Conservation (phyloP, 2,113 vertebrate genomes). For the Gambusia holbrooki region DNA sequence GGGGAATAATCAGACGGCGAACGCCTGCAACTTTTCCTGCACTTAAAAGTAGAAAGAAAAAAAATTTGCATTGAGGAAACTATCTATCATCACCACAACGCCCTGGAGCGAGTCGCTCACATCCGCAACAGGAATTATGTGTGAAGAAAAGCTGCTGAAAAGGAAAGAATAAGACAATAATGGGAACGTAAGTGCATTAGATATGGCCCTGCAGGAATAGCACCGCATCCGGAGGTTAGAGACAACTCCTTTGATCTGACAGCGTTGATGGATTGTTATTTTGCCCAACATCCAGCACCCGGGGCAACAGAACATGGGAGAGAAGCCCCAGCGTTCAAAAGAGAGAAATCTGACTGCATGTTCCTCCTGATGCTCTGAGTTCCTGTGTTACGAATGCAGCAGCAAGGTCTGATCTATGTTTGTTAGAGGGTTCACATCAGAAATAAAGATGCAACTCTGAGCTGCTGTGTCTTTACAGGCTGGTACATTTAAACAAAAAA, state of each 20-base stretch:
- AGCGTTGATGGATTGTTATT: constrained; percentile 6
- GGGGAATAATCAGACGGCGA: neutral
- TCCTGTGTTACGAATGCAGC: constrained; percentile 34
- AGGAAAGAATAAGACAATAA: neutral
- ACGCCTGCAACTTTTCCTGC: neutral
- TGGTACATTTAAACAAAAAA: too few species aligned
- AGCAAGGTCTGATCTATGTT: neutral
- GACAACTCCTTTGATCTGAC: neutral
- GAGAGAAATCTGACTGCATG: constrained; percentile 14
- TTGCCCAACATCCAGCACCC: neutral
- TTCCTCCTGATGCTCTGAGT: neutral
- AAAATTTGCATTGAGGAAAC: neutral
- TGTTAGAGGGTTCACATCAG: neutral
- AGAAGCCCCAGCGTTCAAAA: constrained; percentile 1
- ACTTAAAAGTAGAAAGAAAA: neutral
- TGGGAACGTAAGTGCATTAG: neutral
- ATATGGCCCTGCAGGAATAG: constrained; percentile 1
- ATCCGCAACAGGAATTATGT: constrained; percentile 3
- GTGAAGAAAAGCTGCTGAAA: constrained; percentile 16
- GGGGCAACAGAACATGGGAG: neutral
- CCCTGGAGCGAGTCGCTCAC: constrained; percentile 15
- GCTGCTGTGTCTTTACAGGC: too few species aligned
- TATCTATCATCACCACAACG: neutral
- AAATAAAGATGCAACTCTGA: neutral
- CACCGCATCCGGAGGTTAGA: constrained; percentile 12